Evolutionary conservation across 2,797 vertebrate species (phyloP), one percentile per base, ranked within the genome.

Genomic region (Sebastolobus alascanus): DNA sequence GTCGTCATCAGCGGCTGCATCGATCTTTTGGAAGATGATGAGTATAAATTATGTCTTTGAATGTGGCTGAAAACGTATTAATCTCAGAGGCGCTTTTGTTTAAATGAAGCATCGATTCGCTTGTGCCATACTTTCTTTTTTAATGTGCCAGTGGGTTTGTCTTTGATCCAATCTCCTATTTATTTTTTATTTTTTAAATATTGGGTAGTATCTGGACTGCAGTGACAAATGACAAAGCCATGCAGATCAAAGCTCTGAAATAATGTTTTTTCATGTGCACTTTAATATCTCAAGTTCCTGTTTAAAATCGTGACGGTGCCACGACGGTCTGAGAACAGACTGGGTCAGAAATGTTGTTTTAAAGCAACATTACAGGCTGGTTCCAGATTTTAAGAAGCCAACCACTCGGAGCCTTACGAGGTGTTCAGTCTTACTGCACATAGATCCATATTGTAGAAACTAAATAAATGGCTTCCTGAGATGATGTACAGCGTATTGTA

Each of bases 171-270:
- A 40, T 86, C 4, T 61, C 3, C 27, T 89, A 85, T 91, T 76
- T 90, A 81, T 91, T 66, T 73, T 91, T 76, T 90, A 81, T 91
- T 67, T 73, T 70, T 68, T 60, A 14, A 64, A 56, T 65, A 20
- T 61, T 20, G 56, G 70, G 38, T 20, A 11, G n/a, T 11, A 4
- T 56, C 35, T 65, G 59, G 46, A 70, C 67, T 58, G 60, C 56
- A 54, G 63, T 22, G 55, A 68, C n/a, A n/a, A 79, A 80, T 63
- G 46, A 63, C 22, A 10, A 88, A 85, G 80, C 80, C 82, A 65
- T 37, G 37, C 77, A 54, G 79, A 88, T 80, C 83, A 86, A 87
- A 84, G 63, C 72, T 87, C 71, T 71, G 76, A 11, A 59, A 37
- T 46, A 8, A 50, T 40, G 56, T 27, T 69, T 46, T 50, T 75